Conservation (phyloP, 64 coral and sea anemone genomes). For the Orbicella faveolata region DNA sequence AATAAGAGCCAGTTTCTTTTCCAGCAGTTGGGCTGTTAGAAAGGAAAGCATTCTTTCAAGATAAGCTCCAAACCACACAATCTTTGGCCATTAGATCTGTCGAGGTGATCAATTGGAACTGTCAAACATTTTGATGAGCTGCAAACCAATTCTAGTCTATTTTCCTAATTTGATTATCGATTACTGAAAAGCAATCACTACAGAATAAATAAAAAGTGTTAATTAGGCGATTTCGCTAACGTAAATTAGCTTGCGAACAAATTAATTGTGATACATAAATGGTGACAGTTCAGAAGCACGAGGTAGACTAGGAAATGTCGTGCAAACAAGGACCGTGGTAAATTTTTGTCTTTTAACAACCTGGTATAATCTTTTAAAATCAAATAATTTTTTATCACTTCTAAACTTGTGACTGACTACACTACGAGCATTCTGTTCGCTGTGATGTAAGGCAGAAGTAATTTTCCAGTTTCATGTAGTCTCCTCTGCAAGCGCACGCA, state of each 20-base stretch:
- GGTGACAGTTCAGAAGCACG: not conserved
- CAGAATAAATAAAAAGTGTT: not conserved
- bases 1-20: no score
- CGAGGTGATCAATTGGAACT: not conserved
- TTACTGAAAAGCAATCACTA: not conserved
- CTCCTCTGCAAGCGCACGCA: not conserved
- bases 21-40: no score
- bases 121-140: not conserved
- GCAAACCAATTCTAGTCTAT: not conserved
- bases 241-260: not conserved
- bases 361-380: not conserved
- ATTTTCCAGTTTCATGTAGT: not conserved
- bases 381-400: not conserved
- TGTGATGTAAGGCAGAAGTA: not conserved
- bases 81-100: not conserved
- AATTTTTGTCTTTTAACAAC: not conserved
- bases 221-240: not conserved
- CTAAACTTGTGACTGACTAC: not conserved
- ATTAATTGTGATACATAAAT: not conserved
- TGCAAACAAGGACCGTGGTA: not conserved
- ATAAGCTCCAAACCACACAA: no score
- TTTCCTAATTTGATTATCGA: not conserved
- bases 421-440: not conserved
- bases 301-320: not conserved
- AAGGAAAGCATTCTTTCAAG: no score